A percentile compares a stretch with the other conserved stretches of the same genome.
Conservation (phyloP, 1,140 invertebrate genomes). For the Megalonaias nervosa region DNA sequence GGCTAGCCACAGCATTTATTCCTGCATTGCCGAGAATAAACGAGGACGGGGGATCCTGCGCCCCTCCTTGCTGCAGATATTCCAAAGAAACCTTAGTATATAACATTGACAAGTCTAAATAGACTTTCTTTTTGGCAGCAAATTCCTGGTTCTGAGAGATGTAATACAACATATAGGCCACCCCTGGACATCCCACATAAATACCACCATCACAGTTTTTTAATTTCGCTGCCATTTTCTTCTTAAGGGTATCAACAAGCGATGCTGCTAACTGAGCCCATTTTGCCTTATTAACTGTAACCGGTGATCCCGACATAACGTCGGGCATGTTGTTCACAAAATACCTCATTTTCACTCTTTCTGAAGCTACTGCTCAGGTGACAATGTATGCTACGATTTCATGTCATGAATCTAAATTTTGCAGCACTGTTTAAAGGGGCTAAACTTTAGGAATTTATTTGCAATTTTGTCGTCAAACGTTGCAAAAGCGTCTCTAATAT, state of each 20-base stretch:
- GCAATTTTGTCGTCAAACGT: neutral
- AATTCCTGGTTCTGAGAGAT: conserved; percentile 62
- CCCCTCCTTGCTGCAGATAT: conserved; percentile 39
- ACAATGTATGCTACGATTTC: neutral
- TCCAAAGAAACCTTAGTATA: conserved; percentile 62
- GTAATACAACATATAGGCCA: conserved; percentile 72
- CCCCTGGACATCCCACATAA: conserved; percentile 73
- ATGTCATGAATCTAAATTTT: neutral
- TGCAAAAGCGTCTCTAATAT: neutral
- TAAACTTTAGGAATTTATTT: neutral
- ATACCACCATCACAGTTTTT: conserved; percentile 71
- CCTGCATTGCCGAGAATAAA: conserved; percentile 73
- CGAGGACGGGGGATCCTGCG: conserved; percentile 51
- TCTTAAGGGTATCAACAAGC: conserved; percentile 46
- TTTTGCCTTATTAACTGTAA: conserved; percentile 45
- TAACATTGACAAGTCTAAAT: conserved; percentile 58
- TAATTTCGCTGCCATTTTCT: conserved; percentile 46
- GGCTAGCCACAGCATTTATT: conserved; percentile 67
- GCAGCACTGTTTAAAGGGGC: neutral
- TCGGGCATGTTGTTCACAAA: conserved; percentile 66
- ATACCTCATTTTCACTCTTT: conserved; percentile 53
- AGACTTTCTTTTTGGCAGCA: conserved; percentile 49
- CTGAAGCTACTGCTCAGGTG: too few relatives aligned
- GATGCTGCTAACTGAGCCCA: conserved; percentile 47
- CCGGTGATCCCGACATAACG: conserved; percentile 41